A percentile compares a stretch with the other conserved stretches of the same genome.
phyloP scores from a whole-genome alignment of 2,888 invertebrate genomes.

The Azorinus chamasolen region DNA sequence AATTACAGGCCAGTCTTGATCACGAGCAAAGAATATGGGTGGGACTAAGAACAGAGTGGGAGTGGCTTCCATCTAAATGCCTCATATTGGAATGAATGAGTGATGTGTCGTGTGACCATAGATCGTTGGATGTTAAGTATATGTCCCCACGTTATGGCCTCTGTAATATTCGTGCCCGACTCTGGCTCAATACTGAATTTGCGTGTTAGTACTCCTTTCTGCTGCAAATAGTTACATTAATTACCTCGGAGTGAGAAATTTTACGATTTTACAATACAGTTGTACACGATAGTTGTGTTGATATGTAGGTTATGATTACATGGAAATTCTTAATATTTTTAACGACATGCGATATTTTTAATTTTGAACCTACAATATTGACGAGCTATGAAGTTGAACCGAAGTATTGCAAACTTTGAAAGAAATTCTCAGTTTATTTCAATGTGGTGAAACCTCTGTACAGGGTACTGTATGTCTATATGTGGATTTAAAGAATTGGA shows the following conservation, averaged over 20 bases:
- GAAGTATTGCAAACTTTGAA: too few relatives aligned
- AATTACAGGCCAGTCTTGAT: too few relatives aligned
- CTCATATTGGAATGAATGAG: constrained; percentile 57
- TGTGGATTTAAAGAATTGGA: too few relatives aligned
- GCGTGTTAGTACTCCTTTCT: constrained; percentile 64
- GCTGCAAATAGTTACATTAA: constrained; percentile 64
- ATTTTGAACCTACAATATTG: too few relatives aligned
- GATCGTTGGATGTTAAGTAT: constrained; percentile 63
- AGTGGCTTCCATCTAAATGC: constrained; percentile 49
- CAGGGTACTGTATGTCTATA: too few relatives aligned
- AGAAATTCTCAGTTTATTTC: too few relatives aligned
- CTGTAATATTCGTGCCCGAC: constrained; percentile 57
- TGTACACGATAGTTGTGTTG: constrained; percentile 57
- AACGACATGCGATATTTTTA: too few relatives aligned
- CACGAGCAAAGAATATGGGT: constrained; percentile 8
- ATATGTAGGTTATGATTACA: constrained; percentile 37
- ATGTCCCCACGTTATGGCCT: constrained; percentile 63
- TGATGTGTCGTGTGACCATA: constrained; percentile 66
- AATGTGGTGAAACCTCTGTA: too few relatives aligned
- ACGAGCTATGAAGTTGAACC: too few relatives aligned
- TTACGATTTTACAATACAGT: constrained; percentile 63
- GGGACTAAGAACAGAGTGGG: constrained; percentile 42
- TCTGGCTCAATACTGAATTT: constrained; percentile 56
- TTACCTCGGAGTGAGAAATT: constrained; percentile 61
- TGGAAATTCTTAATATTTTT: too few relatives aligned